phyloP scores from a whole-genome alignment of 2,113 vertebrate genomes.

The Chitala chitala region DNA sequence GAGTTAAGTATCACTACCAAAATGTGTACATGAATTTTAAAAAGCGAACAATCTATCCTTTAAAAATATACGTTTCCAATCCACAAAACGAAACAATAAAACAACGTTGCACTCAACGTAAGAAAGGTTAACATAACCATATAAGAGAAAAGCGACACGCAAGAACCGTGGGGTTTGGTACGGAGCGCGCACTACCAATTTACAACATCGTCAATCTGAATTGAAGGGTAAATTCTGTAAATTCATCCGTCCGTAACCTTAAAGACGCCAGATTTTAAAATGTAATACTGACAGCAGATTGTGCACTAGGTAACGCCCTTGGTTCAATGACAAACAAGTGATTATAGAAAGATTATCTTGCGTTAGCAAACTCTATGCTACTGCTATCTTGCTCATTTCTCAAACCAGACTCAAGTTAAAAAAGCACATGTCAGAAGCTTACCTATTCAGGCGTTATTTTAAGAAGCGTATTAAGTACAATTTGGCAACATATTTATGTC shows the following conservation, averaged over 20 bases:
- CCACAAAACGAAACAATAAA: not conserved
- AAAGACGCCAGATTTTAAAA: no score
- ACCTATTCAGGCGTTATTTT: conserved; percentile 45
- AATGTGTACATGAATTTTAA: no score
- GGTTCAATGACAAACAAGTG: conserved; percentile 6
- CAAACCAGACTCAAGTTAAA: not conserved
- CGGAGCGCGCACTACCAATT: no score
- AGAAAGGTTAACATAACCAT: not conserved
- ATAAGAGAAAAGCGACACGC: not conserved
- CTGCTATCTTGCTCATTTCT: conserved; percentile 29
- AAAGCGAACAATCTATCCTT: no score
- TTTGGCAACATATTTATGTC: conserved; percentile 39
- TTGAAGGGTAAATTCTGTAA: no score
- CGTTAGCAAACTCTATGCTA: conserved; percentile 17
- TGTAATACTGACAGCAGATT: no score
- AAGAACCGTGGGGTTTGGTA: no score
- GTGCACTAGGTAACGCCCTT: not conserved
- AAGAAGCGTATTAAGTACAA: conserved; percentile 8
- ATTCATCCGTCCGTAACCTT: no score
- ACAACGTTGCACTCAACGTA: not conserved
- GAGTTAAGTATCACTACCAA: no score
- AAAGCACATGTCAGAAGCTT: conserved; percentile 32
- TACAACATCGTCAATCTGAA: no score
- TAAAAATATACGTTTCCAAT: no score
- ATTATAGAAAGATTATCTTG: conserved; percentile 20